A percentile compares a stretch with the other conserved stretches of the same genome.
Conservation (phyloP, 1,140 invertebrate genomes). For the Diorhabda sublineata region DNA sequence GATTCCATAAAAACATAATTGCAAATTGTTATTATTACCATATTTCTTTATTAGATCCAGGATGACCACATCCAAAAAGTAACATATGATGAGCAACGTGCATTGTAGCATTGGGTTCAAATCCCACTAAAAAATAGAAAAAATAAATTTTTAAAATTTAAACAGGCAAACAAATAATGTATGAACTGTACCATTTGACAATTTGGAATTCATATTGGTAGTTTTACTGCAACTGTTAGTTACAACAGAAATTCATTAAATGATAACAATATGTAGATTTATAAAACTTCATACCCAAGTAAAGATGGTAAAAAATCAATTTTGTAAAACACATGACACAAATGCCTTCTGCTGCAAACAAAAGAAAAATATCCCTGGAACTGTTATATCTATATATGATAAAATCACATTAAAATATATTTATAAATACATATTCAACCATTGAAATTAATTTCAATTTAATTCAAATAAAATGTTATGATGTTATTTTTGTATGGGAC, state of each 20-base stretch:
- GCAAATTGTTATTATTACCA: conserved; percentile 57
- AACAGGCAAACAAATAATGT: background rate
- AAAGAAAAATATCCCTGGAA: no score
- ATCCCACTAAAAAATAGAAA: conserved; percentile 68
- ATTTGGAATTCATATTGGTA: background rate
- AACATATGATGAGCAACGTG: conserved; percentile 93
- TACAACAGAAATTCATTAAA: background rate
- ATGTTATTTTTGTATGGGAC: no score
- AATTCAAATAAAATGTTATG: background rate
- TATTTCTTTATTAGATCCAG: conserved; percentile 70
- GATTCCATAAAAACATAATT: conserved; percentile 7
- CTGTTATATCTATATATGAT: background rate
- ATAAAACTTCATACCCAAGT: background rate
- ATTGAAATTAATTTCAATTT: background rate
- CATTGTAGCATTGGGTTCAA: conserved; percentile 89
- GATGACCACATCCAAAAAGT: conserved; percentile 85
- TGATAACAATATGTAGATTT: background rate
- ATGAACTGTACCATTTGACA: background rate
- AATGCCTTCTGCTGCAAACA: no score
- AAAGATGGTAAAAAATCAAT: background rate
- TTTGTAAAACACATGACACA: background rate
- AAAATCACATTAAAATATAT: background rate
- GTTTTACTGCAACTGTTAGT: no score
- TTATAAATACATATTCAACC: background rate
- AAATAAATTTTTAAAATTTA: conserved; percentile 6